A percentile compares a stretch with the other conserved stretches of the same genome.
These are phyloP conservation scores for Drosophila conformis DNA, from an alignment of 2,888 invertebrate genomes.

Conservation along the genomic window DNA sequence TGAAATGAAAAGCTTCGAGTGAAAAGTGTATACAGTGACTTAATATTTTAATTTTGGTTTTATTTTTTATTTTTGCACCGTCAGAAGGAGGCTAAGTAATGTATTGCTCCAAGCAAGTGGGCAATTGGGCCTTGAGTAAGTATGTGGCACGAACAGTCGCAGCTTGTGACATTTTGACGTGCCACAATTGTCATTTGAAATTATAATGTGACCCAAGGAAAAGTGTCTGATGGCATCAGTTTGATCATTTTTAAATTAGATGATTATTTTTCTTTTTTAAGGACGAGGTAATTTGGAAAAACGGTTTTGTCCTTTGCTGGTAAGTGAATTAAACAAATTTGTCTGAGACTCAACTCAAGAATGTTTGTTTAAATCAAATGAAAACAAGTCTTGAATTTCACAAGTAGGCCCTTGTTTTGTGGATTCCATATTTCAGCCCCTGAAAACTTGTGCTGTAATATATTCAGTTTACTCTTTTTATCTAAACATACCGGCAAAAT, in stretches of 20 bases:
- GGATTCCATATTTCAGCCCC: neutral
- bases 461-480: slow-evolving; percentile 23
- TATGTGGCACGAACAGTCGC: slow-evolving; percentile 16
- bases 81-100: neutral
- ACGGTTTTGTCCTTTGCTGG: neutral
- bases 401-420: slow-evolving; percentile 34
- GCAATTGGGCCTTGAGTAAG: neutral
- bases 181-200: slow-evolving; percentile 57
- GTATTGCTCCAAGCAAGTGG: slow-evolving; percentile 8
- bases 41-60: neutral
- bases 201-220: slow-evolving; percentile 40
- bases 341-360: neutral
- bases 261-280: neutral
- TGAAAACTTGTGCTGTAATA: neutral
- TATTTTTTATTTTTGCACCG: neutral
- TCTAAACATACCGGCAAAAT: slow-evolving; percentile 1
- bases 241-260: slow-evolving; percentile 15
- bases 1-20: neutral
- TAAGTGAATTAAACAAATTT: neutral
- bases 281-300: neutral
- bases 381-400: neutral
- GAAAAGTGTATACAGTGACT: neutral
- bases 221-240: slow-evolving; percentile 26
- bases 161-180: slow-evolving; percentile 47
- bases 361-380: neutral